Evolutionary conservation across 2,797 vertebrate genomes (phyloP), one percentile per base, ranked within the genome.

Genomic region (Eurystomus glaucurus): DNA sequence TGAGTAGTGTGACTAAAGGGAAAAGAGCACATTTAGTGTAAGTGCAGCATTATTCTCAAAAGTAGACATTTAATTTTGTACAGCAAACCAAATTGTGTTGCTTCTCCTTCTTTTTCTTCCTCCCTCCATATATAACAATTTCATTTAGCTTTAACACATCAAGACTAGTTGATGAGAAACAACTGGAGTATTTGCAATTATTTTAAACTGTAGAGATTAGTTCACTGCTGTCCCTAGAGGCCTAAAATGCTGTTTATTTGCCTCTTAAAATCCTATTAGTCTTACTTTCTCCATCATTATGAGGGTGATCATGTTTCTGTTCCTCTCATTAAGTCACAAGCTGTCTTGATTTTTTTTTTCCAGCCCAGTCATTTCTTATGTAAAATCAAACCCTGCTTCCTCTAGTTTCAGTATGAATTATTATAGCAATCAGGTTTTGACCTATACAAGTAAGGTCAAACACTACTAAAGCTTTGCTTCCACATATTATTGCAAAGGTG

Each of bases 321-420:
- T 90, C 46, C 41, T 92, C 57, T 93, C 68, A 50, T 93, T 74
- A 92, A 85, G 57, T 88, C 65, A 93, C 33, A 87, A 71, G 20
- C 33, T 95, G 12, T 68, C 45, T 65, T 65, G 31, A 57, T 55
- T 82, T 77, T 55, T 86, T 39, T 68, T 96, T 95, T 79, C 13
- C 33, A 89, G 26, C 52, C 51, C 28, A 76, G 26, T 58, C 14
- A 61, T 83, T 95, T 93, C 39, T 85, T 58, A 25, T 23, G 15
- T 88, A 50, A 92, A 94, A 94, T 17, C 18, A 92, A 91, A 92
- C 76, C 31, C 39, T 55, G 3, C 43, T 86, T 31, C 28, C 12
- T 85, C 57, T 88, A 29, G 31, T 79, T 90, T 84, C 66, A 84
- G 26, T 64, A 28, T 50, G 62, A 85, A 51, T 85, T 26, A 69